Conservation (phyloP, 2,113 vertebrate species). For the Laticauda colubrina region DNA sequence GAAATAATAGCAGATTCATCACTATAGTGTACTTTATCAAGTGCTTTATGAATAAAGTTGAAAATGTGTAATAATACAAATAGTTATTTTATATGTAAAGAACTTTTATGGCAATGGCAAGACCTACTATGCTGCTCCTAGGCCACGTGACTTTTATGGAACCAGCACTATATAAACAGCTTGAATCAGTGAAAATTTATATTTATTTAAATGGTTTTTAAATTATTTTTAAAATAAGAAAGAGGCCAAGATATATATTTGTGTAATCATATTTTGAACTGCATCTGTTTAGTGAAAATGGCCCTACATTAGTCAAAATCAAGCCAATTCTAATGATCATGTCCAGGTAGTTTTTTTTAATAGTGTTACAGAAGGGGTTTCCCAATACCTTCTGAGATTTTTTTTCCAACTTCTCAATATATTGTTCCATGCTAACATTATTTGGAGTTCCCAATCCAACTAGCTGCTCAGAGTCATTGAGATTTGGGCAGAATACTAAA, state of each 20-base stretch:
- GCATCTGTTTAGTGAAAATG: background rate
- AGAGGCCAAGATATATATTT: background rate
- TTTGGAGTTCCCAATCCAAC: background rate
- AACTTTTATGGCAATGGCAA: slow-evolving; percentile 18
- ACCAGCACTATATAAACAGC: background rate
- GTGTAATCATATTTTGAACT: background rate
- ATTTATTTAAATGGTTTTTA: background rate
- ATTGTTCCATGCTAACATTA: background rate
- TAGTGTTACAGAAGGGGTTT: background rate
- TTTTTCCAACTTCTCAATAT: background rate
- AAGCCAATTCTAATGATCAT: background rate
- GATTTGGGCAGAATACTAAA: background rate
- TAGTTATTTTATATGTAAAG: background rate
- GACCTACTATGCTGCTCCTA: too few species aligned
- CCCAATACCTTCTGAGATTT: background rate
- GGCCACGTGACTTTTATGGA: background rate
- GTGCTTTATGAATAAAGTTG: slow-evolving; percentile 29
- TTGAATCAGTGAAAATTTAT: background rate
- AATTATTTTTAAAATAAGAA: background rate
- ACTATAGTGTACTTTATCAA: background rate
- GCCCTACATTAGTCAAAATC: background rate
- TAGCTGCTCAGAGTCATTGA: background rate
- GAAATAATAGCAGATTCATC: slow-evolving; percentile 15
- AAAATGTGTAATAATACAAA: slow-evolving; percentile 28
- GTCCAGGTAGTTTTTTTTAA: background rate